phyloP scores from a whole-genome alignment of 1,140 invertebrate genomes.

The Holotrichia oblita region DNA sequence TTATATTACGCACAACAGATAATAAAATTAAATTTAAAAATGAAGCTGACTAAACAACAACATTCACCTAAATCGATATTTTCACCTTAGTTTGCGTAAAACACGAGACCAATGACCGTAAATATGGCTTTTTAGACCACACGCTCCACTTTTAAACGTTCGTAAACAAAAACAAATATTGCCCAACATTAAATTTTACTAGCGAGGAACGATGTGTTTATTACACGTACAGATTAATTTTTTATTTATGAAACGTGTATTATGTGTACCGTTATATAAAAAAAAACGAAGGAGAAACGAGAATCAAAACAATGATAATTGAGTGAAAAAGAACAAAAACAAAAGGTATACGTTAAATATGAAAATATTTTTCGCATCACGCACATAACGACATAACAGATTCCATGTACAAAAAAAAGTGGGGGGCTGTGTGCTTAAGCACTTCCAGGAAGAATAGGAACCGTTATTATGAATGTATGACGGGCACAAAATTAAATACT shows the following conservation, averaged over 20 bases:
- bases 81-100: neutral
- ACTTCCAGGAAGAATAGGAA: neutral
- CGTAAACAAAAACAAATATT: slow-evolving; percentile 27
- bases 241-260: too few species aligned
- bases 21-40: neutral
- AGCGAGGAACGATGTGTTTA: neutral
- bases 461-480: neutral
- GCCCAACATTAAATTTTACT: slow-evolving; percentile 1
- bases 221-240: too few species aligned
- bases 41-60: neutral
- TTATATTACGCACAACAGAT: too few species aligned
- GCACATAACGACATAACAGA: neutral
- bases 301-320: too few species aligned
- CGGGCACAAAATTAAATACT: neutral
- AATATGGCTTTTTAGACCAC: slow-evolving; percentile 20
- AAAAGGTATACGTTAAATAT: neutral
- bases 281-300: too few species aligned
- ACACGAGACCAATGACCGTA: slow-evolving; percentile 26
- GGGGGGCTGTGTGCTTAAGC: neutral
- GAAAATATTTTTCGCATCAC: slow-evolving; percentile 1
- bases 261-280: too few species aligned
- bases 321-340: too few species aligned
- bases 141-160: neutral
- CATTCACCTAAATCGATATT: slow-evolving; percentile 13
- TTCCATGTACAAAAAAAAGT: neutral